These are phyloP conservation scores for Takifugu ocellatus DNA, from an alignment of 2,797 vertebrate genomes.

Conservation along the genomic window DNA sequence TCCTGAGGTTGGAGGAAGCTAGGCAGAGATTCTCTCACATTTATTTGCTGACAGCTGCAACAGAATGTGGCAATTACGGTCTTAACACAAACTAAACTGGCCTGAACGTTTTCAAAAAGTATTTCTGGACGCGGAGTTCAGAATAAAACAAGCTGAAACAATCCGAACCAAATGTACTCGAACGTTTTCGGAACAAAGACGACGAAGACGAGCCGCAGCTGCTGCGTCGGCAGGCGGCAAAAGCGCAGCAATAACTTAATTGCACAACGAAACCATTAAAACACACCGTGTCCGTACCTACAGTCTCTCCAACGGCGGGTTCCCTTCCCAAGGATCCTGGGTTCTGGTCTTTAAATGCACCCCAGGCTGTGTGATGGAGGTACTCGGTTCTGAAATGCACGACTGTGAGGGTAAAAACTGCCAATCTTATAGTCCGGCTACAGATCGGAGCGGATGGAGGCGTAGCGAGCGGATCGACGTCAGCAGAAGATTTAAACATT, in stretches of 20 bases:
- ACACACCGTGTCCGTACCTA: neutral
- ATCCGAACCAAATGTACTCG: neutral
- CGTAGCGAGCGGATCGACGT: too few species aligned
- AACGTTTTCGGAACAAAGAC: neutral
- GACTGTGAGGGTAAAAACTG: slow-evolving; percentile 1
- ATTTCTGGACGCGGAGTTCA: neutral
- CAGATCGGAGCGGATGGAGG: slow-evolving; percentile 16
- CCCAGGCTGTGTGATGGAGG: slow-evolving; percentile 31
- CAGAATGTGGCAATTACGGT: neutral
- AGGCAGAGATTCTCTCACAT: too few species aligned
- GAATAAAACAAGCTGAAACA: slow-evolving; percentile 1
- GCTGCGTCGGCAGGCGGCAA: slow-evolving; percentile 1
- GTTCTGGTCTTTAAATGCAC: slow-evolving; percentile 27
- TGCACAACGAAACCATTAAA: slow-evolving; percentile 7
- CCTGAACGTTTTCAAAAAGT: too few species aligned
- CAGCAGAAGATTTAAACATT: too few species aligned
- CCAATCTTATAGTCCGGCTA: slow-evolving; percentile 32
- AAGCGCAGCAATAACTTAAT: slow-evolving; percentile 34
- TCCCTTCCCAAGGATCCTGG: slow-evolving; percentile 5
- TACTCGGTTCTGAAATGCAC: slow-evolving; percentile 46
- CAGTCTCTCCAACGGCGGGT: too few species aligned
- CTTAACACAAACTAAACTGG: too few species aligned
- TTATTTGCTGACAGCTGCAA: neutral
- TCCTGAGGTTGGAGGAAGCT: slow-evolving; percentile 44
- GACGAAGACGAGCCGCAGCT: too few species aligned